Percentiles rank a stretch among this genome's conserved stretches.
phyloP scores from a whole-genome alignment of 1,140 invertebrate genomes.

The Grapholita molesta region DNA sequence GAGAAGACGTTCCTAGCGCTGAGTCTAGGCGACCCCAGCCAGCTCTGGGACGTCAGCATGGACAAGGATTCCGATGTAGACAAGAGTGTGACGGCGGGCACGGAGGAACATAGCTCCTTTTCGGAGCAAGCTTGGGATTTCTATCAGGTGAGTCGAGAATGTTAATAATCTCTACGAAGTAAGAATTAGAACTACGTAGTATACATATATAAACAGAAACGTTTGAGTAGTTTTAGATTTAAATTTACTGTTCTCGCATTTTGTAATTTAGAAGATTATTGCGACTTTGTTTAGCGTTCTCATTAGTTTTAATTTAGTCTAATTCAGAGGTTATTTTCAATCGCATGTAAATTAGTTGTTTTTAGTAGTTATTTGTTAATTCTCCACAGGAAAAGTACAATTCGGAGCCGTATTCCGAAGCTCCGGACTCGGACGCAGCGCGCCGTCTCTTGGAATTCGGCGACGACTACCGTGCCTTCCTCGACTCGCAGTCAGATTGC shows the following conservation, averaged over 20 bases:
- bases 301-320: not conserved
- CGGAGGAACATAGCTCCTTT: slow-evolving; percentile 87
- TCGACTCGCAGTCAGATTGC: slow-evolving; percentile 92
- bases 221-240: not conserved
- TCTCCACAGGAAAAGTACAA: slow-evolving; percentile 90
- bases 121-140: slow-evolving; percentile 93
- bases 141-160: slow-evolving; percentile 80
- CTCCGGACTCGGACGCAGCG: slow-evolving; percentile 91
- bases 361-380: slow-evolving; percentile 19
- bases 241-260: not conserved
- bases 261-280: not conserved
- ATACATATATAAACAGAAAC: too few species aligned
- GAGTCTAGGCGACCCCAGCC: slow-evolving; percentile 60
- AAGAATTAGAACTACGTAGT: not conserved
- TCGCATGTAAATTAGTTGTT: not conserved
- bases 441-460: slow-evolving; percentile 90
- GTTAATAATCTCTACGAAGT: not conserved
- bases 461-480: slow-evolving; percentile 92
- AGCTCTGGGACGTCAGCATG: slow-evolving; percentile 61
- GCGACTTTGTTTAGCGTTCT: not conserved
- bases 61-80: slow-evolving; percentile 73
- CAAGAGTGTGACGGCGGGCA: slow-evolving; percentile 75
- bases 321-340: not conserved
- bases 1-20: slow-evolving; percentile 64
- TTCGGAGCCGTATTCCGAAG: slow-evolving; percentile 94